Conservation (phyloP, 2,797 vertebrate genomes). For the Alauda arvensis region DNA sequence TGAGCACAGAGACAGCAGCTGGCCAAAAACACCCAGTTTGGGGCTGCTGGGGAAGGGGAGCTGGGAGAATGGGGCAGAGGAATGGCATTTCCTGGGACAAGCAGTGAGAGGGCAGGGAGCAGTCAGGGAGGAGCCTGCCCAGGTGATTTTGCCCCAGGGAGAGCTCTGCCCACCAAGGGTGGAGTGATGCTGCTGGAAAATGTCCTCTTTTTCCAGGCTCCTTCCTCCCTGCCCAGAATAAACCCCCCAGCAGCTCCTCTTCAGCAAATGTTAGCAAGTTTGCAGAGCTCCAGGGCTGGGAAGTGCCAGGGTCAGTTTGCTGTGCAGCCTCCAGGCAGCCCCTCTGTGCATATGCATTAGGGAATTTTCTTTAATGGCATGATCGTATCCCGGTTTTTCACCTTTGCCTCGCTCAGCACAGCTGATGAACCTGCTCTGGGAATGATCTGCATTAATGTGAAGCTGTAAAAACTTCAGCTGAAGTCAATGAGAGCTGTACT, state of each 20-base stretch:
- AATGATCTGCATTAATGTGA: conserved; percentile 50
- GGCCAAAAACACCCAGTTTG: accelerated
- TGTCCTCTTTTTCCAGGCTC: neutral
- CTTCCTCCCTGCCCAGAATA: neutral
- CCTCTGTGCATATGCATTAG: neutral
- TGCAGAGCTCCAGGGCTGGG: neutral
- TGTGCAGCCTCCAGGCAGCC: conserved; percentile 17
- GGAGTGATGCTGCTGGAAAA: neutral
- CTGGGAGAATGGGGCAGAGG: neutral
- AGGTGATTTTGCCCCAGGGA: neutral
- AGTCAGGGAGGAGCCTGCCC: neutral
- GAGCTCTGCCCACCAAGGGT: neutral
- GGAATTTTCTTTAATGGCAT: neutral
- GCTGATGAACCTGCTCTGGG: conserved; percentile 29
- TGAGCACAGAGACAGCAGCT: neutral
- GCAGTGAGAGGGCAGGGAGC: neutral
- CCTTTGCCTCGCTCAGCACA: conserved; percentile 23
- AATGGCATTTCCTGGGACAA: neutral
- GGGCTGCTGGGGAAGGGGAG: neutral
- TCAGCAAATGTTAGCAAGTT: neutral
- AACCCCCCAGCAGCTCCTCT: neutral
- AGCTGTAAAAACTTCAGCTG: conserved; percentile 27
- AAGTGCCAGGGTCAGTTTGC: conserved; percentile 18
- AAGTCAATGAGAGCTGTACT: conserved; percentile 39
- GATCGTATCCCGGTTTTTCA: conserved; percentile 1